A percentile compares a stretch with the other conserved stretches of the same genome.
Evolutionary conservation across 2,888 invertebrate genomes (phyloP).

Genomic region (Drosophila testacea): DNA sequence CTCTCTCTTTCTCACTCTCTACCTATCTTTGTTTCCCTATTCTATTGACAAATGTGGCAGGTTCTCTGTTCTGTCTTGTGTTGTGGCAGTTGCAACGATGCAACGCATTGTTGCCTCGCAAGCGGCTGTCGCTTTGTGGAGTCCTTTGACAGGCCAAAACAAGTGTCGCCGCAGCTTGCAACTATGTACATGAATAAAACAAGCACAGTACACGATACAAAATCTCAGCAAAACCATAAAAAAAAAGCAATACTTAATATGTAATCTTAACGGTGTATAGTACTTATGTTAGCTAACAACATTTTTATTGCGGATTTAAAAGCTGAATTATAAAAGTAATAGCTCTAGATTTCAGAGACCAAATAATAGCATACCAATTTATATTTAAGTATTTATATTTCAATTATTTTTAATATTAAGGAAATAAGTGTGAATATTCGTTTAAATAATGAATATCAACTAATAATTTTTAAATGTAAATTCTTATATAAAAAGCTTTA

Average conservation of each 20-base stretch:
- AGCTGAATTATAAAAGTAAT: too few species aligned
- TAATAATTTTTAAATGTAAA: too few species aligned
- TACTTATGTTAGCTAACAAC: conserved; percentile 2
- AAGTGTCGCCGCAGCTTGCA: conserved; percentile 17
- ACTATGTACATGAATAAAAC: conserved; percentile 13
- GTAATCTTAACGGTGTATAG: background rate
- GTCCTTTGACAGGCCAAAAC: conserved; percentile 21
- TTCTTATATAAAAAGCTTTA: too few species aligned
- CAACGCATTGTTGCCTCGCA: conserved; percentile 16
- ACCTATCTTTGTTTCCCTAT: background rate
- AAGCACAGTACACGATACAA: background rate
- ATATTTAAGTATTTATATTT: too few species aligned
- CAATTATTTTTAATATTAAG: too few species aligned
- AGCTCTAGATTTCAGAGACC: too few species aligned
- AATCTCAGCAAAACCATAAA: background rate
- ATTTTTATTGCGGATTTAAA: too few species aligned
- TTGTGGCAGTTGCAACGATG: conserved; percentile 11
- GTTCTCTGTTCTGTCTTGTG: conserved; percentile 4
- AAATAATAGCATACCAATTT: too few species aligned
- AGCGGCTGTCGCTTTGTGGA: background rate
- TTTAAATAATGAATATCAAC: too few species aligned
- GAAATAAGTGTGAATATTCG: too few species aligned
- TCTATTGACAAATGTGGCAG: conserved; percentile 37
- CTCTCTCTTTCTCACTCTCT: background rate
- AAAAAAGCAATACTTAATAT: background rate